A percentile compares a stretch with the other conserved stretches of the same genome.
Conservation (phyloP, 1,140 invertebrate genomes). For the Drosophila varians region DNA sequence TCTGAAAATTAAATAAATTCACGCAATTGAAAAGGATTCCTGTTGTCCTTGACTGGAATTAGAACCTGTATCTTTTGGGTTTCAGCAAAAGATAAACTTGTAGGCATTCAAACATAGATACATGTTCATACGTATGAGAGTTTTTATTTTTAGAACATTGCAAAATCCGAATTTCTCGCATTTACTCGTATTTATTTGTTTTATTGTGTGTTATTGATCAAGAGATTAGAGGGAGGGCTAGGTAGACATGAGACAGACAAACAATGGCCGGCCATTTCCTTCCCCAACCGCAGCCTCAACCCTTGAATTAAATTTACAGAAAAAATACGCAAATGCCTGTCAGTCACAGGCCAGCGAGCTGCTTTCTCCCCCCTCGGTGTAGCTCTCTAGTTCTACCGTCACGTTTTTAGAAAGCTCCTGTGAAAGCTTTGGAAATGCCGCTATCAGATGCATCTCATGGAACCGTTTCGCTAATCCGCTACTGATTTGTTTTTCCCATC, state of each 20-base stretch:
- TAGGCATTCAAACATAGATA: neutral
- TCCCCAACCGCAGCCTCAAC: constrained; percentile 15
- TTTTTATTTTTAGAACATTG: constrained; percentile 34
- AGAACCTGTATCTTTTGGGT: constrained; percentile 4
- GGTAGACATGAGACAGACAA: constrained; percentile 42
- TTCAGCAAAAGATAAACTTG: neutral
- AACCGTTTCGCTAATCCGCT: constrained; percentile 21
- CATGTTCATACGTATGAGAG: neutral
- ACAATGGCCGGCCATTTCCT: constrained; percentile 33
- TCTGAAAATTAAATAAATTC: neutral
- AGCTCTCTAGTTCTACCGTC: neutral
- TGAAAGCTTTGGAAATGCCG: constrained; percentile 34
- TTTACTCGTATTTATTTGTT: constrained; percentile 21
- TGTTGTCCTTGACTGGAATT: constrained; percentile 10
- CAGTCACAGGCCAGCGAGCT: constrained; percentile 35
- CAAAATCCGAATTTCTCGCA: constrained; percentile 12
- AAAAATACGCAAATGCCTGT: constrained; percentile 18
- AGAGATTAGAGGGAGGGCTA: constrained; percentile 14
- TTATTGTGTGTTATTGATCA: constrained; percentile 40
- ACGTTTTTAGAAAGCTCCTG: constrained; percentile 47
- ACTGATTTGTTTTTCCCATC: constrained; percentile 5
- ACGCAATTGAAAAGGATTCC: neutral
- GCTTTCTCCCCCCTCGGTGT: constrained; percentile 5
- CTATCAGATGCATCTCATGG: constrained; percentile 47
- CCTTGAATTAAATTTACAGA: neutral